Percentiles rank a stretch among this genome's conserved stretches.
Evolutionary conservation across 2,888 invertebrate species (phyloP).

Genomic region (Heliconius ethilla): DNA sequence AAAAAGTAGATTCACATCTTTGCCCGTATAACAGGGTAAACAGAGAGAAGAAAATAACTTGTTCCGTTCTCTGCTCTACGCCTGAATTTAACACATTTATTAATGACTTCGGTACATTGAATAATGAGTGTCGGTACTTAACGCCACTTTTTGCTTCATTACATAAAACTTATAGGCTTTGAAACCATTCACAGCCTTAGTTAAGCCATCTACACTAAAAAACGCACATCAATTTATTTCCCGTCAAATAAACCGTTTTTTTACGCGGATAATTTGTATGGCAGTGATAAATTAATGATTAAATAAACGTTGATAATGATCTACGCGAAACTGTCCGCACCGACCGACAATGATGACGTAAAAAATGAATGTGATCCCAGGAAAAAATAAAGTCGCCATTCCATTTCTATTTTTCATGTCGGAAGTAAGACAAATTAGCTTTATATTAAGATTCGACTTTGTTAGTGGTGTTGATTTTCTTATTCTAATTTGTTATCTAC

Average conservation of each 20-base stretch:
- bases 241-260: slow-evolving; percentile 40
- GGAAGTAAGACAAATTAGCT: slow-evolving; percentile 34
- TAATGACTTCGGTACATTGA: too few relatives aligned
- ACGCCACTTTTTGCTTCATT: too few relatives aligned
- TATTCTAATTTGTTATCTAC: neutral
- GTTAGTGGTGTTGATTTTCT: slow-evolving; percentile 16
- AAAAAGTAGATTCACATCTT: too few relatives aligned
- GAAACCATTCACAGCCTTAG: too few relatives aligned
- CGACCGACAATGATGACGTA: slow-evolving; percentile 50
- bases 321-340: slow-evolving; percentile 59
- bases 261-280: slow-evolving; percentile 66
- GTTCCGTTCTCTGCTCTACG: too few relatives aligned
- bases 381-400: slow-evolving; percentile 32
- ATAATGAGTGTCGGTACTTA: too few relatives aligned
- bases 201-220: neutral
- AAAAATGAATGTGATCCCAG: slow-evolving; percentile 61
- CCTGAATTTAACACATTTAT: too few relatives aligned
- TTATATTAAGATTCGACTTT: slow-evolving; percentile 29
- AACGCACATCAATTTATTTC: slow-evolving; percentile 26
- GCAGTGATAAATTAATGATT: slow-evolving; percentile 77
- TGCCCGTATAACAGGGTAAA: too few relatives aligned
- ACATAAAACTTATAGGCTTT: too few relatives aligned
- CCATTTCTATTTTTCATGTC: slow-evolving; percentile 35
- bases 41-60: too few relatives aligned
- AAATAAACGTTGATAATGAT: slow-evolving; percentile 76